phyloP scores from a whole-genome alignment of 2,797 vertebrate genomes.

The Acanthiza pusilla region DNA sequence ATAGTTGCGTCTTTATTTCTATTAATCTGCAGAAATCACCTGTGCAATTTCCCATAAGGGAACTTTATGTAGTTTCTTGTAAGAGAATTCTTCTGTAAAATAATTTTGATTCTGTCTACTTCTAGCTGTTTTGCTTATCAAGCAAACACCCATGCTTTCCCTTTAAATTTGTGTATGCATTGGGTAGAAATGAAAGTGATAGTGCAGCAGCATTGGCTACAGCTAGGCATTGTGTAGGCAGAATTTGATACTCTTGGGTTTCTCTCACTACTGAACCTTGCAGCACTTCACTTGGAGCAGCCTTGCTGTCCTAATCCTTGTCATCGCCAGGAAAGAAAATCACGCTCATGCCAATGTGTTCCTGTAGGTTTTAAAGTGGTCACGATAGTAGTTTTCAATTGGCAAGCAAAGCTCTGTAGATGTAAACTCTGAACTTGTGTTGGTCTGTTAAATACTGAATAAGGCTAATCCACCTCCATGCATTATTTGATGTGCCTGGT shows the following conservation, averaged over 20 bases:
- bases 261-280: constrained; percentile 21
- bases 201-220: constrained; percentile 37
- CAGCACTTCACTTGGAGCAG: background rate
- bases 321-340: background rate
- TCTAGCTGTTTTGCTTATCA: background rate
- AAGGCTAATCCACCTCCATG: background rate
- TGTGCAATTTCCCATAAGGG: background rate
- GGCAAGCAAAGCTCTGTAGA: background rate
- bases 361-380: background rate
- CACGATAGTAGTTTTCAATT: background rate
- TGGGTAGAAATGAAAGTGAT: constrained; percentile 62
- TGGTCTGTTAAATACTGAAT: background rate
- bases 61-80: background rate
- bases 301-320: background rate
- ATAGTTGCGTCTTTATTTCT: background rate
- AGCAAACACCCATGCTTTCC: background rate
- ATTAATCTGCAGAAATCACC: background rate
- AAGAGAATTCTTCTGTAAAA: background rate
- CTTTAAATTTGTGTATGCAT: constrained; percentile 24
- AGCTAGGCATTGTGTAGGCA: constrained; percentile 40
- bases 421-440: background rate
- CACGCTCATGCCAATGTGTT: background rate
- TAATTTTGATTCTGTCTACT: background rate
- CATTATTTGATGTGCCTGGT: background rate
- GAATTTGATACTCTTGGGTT: constrained; percentile 54